Evolutionary conservation across 2,797 vertebrate genomes (phyloP).

Genomic region (Babyrousa celebensis): DNA sequence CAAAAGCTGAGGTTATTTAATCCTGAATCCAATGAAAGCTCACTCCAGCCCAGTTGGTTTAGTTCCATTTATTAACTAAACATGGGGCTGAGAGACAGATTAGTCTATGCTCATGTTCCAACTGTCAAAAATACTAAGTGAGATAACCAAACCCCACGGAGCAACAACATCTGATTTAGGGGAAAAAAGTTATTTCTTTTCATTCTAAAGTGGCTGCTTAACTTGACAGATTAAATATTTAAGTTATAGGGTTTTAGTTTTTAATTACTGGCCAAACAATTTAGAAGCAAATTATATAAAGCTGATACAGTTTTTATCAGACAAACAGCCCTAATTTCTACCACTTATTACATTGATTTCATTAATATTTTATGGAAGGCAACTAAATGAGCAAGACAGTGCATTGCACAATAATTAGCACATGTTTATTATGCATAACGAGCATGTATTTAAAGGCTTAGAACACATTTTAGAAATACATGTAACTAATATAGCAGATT

Average conservation of each 20-base stretch:
- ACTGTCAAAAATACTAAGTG: not conserved
- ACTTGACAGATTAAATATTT: conserved; percentile 54
- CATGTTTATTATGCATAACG: conserved; percentile 85
- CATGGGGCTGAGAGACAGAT: not conserved
- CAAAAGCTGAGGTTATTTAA: conserved; percentile 16
- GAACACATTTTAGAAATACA: conserved; percentile 62
- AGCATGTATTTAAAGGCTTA: conserved; percentile 82
- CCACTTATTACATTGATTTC: conserved; percentile 17
- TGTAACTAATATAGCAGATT: conserved; percentile 48
- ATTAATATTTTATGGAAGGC: conserved; percentile 51
- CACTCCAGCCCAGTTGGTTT: not conserved
- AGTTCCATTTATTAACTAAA: not conserved
- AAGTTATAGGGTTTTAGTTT: not conserved
- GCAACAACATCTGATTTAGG: not conserved
- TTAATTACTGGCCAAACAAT: conserved; percentile 19
- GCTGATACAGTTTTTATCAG: conserved; percentile 40
- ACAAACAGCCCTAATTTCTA: not conserved
- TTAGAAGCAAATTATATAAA: conserved; percentile 51
- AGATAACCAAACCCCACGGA: not conserved
- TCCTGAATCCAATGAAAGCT: conserved; percentile 1
- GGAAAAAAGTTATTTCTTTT: conserved; percentile 45
- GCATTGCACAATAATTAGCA: conserved; percentile 18
- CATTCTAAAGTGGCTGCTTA: conserved; percentile 47
- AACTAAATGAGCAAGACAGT: conserved; percentile 62
- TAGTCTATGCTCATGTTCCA: not conserved